Evolutionary conservation across 2,888 invertebrate species (phyloP).

Genomic region (Acanthosepion esculentum): DNA sequence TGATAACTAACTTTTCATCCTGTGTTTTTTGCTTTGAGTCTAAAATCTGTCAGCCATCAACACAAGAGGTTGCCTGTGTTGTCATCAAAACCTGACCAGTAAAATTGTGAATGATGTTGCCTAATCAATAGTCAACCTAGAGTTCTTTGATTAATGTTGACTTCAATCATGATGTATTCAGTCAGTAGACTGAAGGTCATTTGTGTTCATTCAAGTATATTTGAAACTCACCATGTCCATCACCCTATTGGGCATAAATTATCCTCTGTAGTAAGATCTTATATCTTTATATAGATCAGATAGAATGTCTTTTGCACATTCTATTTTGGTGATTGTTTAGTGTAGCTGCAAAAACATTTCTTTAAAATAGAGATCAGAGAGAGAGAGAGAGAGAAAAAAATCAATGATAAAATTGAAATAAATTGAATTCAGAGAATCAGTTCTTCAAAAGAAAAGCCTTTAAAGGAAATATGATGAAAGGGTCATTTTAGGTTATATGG

Average conservation of each 20-base stretch:
- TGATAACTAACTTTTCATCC: background rate
- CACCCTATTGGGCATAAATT: background rate
- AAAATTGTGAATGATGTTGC: background rate
- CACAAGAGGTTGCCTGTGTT: background rate
- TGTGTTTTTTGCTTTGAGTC: background rate
- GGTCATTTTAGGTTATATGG: background rate
- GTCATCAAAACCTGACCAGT: background rate
- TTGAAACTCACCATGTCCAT: background rate
- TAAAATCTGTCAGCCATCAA: background rate
- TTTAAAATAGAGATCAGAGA: background rate
- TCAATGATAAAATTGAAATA: background rate
- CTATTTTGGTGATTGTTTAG: background rate
- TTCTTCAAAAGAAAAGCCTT: background rate
- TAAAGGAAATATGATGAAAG: background rate
- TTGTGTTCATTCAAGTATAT: background rate
- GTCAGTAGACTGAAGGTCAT: background rate
- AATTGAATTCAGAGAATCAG: background rate
- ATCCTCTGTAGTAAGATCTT: background rate
- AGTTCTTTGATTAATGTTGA: background rate
- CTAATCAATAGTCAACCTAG: background rate
- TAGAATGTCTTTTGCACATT: background rate
- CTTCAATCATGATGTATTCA: background rate
- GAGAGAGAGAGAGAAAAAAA: background rate
- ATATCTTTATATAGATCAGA: background rate
- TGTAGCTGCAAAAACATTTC: too few species aligned